Conservation (phyloP, 2,888 invertebrate genomes). For the Diaphora mendica region DNA sequence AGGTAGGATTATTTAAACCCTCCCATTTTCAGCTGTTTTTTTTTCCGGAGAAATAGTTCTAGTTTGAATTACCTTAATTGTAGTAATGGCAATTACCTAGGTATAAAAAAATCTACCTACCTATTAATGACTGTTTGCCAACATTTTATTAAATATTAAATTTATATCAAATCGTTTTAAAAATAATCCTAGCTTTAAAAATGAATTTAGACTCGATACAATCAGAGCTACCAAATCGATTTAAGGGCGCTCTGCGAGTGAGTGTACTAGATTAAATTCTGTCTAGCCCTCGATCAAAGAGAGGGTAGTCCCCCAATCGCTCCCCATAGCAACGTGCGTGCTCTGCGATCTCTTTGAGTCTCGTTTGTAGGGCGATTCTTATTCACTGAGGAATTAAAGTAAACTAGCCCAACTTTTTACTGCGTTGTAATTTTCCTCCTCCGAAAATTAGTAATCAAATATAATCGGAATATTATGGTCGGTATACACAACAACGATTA, state of each 20-base stretch:
- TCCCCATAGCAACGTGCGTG: constrained; percentile 46
- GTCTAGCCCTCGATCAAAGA: constrained; percentile 30
- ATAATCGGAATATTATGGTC: background rate
- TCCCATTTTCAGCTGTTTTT: background rate
- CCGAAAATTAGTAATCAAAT: background rate
- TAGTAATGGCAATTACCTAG: too few relatives aligned
- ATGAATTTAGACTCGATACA: background rate
- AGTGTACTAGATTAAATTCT: constrained; percentile 28
- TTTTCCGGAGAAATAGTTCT: background rate
- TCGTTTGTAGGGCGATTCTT: constrained; percentile 21
- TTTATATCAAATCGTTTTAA: background rate
- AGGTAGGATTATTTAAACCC: rapidly evolving
- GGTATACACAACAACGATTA: too few relatives aligned
- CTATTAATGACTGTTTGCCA: background rate
- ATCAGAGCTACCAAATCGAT: constrained; percentile 10
- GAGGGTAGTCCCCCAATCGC: constrained; percentile 30
- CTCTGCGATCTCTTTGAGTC: constrained; percentile 18
- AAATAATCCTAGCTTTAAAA: background rate
- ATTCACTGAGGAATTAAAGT: background rate
- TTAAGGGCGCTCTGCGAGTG: constrained; percentile 7
- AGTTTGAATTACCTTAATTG: too few relatives aligned
- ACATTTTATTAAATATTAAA: background rate
- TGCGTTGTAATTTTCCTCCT: background rate
- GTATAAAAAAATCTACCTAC: too few relatives aligned
- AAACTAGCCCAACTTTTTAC: background rate